Evolutionary conservation across 2,113 vertebrate species (phyloP).

Genomic region (Prochilodus magdalenae): DNA sequence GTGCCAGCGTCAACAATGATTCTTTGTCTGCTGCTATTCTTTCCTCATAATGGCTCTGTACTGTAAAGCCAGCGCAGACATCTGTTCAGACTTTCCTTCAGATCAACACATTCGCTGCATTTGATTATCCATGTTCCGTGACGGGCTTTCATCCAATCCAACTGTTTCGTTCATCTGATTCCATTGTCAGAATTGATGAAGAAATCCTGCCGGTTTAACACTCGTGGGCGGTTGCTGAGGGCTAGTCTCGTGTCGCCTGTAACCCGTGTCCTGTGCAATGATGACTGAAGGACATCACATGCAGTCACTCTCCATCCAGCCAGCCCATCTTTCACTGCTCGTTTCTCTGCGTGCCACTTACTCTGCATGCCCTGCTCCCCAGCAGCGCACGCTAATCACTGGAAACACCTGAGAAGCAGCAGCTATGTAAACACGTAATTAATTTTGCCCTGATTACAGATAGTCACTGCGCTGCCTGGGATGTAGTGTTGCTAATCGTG

Average conservation of each 20-base stretch:
- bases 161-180: constrained; percentile 28
- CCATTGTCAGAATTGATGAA: constrained; percentile 37
- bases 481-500: constrained; percentile 44
- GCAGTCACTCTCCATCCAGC: constrained; percentile 33
- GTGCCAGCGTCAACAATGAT: background rate
- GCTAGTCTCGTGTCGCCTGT: constrained; percentile 3
- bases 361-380: constrained; percentile 16
- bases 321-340: constrained; percentile 18
- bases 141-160: constrained; percentile 17
- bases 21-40: background rate
- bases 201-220: background rate
- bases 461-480: constrained; percentile 18
- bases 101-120: background rate
- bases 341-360: constrained; percentile 26
- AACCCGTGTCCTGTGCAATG: constrained; percentile 41
- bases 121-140: background rate
- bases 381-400: constrained; percentile 37
- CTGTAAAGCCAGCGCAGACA: background rate
- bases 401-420: constrained; percentile 43
- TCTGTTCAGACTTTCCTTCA: constrained; percentile 8
- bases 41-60: background rate
- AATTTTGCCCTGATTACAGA: constrained; percentile 49
- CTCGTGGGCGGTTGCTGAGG: constrained; percentile 18
- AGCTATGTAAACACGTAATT: constrained; percentile 56
- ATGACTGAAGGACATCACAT: constrained; percentile 53